Conservation (phyloP, 2,888 invertebrate genomes). For the Parnassius glacialis region DNA sequence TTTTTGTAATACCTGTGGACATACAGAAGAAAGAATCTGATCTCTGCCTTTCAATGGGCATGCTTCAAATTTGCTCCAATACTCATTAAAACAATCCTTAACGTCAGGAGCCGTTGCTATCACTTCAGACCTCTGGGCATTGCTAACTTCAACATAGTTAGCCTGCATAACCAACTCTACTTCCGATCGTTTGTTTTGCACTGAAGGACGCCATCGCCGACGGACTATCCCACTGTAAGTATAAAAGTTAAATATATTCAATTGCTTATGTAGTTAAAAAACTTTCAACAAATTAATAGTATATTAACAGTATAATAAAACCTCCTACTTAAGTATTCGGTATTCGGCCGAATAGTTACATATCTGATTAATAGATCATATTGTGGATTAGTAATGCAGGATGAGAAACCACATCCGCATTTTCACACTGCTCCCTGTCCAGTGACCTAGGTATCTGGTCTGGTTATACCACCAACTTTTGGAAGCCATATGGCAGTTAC, state of each 20-base stretch:
- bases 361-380: no score
- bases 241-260: neutral
- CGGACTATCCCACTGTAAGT: slow-evolving; percentile 86
- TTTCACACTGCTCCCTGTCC: no score
- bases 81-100: slow-evolving; percentile 84
- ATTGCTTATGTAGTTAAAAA: no score
- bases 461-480: no score
- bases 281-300: no score
- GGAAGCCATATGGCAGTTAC: neutral
- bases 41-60: slow-evolving; percentile 87
- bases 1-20: slow-evolving; percentile 84
- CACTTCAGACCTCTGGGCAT: slow-evolving; percentile 65
- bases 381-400: no score
- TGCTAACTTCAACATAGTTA: slow-evolving; percentile 86
- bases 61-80: slow-evolving; percentile 84
- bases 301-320: no score
- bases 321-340: no score
- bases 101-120: slow-evolving; percentile 83
- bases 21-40: slow-evolving; percentile 88
- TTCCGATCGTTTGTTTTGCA: slow-evolving; percentile 82
- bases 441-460: no score
- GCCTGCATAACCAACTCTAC: slow-evolving; percentile 87
- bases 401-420: no score
- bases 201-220: slow-evolving; percentile 85
- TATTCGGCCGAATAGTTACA: no score